Evolutionary conservation across 2,888 invertebrate species (phyloP).

Genomic region (Polyploca ridens): DNA sequence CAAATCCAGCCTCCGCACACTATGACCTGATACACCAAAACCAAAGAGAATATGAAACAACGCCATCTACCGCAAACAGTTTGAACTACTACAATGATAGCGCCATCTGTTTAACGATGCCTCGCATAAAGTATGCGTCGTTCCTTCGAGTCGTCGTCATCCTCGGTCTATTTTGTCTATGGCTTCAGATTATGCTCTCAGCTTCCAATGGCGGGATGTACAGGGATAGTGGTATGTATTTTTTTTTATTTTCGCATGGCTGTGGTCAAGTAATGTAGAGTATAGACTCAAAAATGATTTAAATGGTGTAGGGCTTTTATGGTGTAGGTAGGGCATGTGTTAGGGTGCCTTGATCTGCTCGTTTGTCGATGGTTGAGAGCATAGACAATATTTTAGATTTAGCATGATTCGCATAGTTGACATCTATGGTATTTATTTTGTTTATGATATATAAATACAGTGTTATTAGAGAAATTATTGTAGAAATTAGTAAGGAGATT

Average conservation of each 20-base stretch:
- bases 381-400: not conserved
- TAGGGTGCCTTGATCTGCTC: not conserved
- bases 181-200: conserved; percentile 78
- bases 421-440: too few relatives aligned
- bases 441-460: too few relatives aligned
- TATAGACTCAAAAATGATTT: not conserved
- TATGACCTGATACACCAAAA: conserved; percentile 15
- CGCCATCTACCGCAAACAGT: conserved; percentile 41
- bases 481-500: too few relatives aligned
- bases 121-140: conserved; percentile 75
- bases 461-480: too few relatives aligned
- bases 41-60: conserved; percentile 23
- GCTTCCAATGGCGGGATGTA: conserved; percentile 64
- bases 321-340: too few relatives aligned
- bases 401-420: too few relatives aligned
- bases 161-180: conserved; percentile 70
- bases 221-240: conserved; percentile 62
- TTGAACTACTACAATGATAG: conserved; percentile 33
- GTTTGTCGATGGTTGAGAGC: not conserved
- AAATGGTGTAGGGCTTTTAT: not conserved
- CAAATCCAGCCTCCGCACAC: not conserved
- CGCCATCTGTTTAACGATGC: conserved; percentile 67
- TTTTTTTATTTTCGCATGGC: conserved; percentile 12
- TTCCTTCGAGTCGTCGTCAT: conserved; percentile 71
- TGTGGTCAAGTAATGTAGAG: not conserved